Base-by-base conservation (phyloP, 1,140 invertebrate genomes). In the Pachyrhynchus sulphureomaculatus region DNA sequence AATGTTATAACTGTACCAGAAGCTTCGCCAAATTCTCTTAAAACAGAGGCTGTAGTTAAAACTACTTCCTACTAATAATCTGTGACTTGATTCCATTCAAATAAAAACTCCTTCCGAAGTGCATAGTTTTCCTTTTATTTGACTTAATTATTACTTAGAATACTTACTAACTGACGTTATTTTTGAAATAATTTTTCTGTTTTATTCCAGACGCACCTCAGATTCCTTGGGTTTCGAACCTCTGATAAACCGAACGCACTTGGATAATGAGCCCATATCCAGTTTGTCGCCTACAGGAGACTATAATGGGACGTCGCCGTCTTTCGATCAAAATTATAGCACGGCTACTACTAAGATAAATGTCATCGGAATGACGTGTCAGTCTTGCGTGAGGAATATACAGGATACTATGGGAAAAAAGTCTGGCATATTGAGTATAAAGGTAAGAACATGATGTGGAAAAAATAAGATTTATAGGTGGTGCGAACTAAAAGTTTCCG, bases 311-410 rank as follows among this genome's bases (percentile, higher is more conserved):
- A n/a, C 9, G 10, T 32, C 51, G 0, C 37, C 37, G 6, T n/a
- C 18, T 0, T 32, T 21, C 10, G 2, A 5, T 51, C 10, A 15
- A 5, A 32, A 48, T 17, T 36, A 60, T 17, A 44, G 60, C 23
- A 18, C 64, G 3, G 55, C 34, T 12, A 62, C 65, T 10, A 55
- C 76, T 4, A 72, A 62, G 47, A 71, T 86, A n/a, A 71, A 71
- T 41, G 87, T 93, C 66, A 77, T 86, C 66, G 90, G 90, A 56
- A 93, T 94, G 91, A 93, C 86, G 39, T 93, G 91, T 69, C 83
- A 89, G 74, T 90, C 87, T 51, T 93, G 91, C 75, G 91, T 93
- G 37, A 81, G 79, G 44, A 89, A 82, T 68, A 92, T 93, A 48
- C 85, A 92, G 72, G 79, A 78, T 0, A 83, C 79, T 2, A 79